Evolutionary conservation across 2,797 vertebrate species (phyloP).

Genomic region (Bryconaethiops microstoma): DNA sequence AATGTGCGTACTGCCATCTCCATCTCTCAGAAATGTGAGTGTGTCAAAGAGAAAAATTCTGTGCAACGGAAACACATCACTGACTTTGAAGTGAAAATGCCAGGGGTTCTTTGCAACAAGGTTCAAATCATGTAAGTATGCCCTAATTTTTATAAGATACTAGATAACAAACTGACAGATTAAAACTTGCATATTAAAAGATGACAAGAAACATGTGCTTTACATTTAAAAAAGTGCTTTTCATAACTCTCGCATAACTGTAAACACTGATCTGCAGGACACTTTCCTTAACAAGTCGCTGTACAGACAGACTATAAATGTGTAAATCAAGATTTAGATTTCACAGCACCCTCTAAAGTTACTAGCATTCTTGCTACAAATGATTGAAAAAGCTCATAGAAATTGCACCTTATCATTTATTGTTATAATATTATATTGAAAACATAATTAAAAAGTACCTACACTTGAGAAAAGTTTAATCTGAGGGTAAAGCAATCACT

Average conservation of each 20-base stretch:
- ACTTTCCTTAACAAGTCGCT: neutral
- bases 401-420: too few relatives aligned
- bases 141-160: neutral
- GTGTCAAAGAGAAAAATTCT: constrained; percentile 9
- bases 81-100: constrained; percentile 39
- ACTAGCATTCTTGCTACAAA: too few relatives aligned
- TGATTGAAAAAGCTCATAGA: too few relatives aligned
- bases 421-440: too few relatives aligned
- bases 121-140: constrained; percentile 61
- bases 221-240: neutral
- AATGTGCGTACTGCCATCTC: constrained; percentile 12
- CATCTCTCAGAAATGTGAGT: constrained; percentile 53
- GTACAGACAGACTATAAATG: neutral
- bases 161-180: neutral
- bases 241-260: neutral
- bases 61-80: constrained; percentile 43
- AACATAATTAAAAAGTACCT: too few relatives aligned
- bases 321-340: neutral
- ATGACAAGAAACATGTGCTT: too few relatives aligned
- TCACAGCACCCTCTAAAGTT: too few relatives aligned
- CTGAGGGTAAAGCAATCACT: too few relatives aligned
- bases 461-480: too few relatives aligned
- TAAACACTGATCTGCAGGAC: neutral
- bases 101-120: constrained; percentile 49
- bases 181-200: too few relatives aligned